Conservation (phyloP, 2,113 vertebrate genomes). For the Chionis minor region DNA sequence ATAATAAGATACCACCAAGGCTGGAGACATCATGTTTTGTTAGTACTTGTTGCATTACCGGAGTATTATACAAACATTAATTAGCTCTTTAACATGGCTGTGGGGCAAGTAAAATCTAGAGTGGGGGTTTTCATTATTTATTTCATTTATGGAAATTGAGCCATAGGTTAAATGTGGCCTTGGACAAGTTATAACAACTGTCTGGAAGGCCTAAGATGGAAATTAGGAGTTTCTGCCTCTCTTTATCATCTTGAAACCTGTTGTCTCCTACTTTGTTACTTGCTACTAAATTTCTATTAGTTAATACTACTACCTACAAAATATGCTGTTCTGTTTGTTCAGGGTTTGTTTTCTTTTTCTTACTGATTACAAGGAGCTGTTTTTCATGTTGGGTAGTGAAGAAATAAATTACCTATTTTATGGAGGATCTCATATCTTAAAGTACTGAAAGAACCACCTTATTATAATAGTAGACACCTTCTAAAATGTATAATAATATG, state of each 20-base stretch:
- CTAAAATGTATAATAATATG: neutral
- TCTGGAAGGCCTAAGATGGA: neutral
- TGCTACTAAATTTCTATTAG: neutral
- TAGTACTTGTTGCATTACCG: constrained; percentile 31
- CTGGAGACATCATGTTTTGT: constrained; percentile 16
- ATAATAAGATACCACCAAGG: neutral
- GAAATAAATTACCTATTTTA: neutral
- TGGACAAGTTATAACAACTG: constrained; percentile 26
- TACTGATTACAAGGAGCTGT: neutral
- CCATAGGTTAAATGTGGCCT: neutral
- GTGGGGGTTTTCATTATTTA: neutral
- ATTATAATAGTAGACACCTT: neutral
- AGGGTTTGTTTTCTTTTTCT: neutral
- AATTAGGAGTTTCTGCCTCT: neutral
- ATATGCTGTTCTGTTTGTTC: neutral
- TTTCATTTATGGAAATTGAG: constrained; percentile 14
- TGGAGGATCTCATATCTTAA: neutral
- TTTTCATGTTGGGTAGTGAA: neutral
- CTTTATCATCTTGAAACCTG: neutral
- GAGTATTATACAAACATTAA: neutral
- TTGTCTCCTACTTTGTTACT: neutral
- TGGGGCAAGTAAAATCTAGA: constrained; percentile 32
- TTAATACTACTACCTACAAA: neutral
- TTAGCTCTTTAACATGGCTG: neutral
- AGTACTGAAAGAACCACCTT: neutral